Conservation (phyloP, 1,140 invertebrate species). For the Thaumatotibia leucotreta region DNA sequence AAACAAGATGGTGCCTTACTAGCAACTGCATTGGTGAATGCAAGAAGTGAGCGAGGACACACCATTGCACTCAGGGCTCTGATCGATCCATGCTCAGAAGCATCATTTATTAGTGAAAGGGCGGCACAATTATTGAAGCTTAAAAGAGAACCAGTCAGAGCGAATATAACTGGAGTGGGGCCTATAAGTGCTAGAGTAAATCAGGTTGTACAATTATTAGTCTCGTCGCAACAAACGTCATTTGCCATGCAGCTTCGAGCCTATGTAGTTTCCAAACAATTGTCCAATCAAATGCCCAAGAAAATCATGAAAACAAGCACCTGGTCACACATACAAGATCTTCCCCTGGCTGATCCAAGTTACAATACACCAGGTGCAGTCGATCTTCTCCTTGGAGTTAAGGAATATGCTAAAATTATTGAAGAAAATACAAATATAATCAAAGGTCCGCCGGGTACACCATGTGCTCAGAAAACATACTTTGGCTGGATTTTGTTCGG, state of each 20-base stretch:
- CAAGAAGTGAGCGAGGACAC: background rate
- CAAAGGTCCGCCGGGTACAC: slow-evolving; percentile 21
- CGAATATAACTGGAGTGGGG: background rate
- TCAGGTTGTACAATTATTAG: background rate
- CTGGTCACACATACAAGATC: background rate
- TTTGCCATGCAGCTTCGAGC: background rate
- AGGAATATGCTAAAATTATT: background rate
- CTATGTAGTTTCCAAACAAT: background rate
- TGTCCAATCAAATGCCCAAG: background rate
- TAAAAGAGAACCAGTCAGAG: background rate
- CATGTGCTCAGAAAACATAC: slow-evolving; percentile 19
- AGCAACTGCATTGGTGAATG: background rate
- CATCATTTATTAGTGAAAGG: background rate
- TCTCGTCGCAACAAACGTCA: background rate
- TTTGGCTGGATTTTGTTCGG: slow-evolving; percentile 14
- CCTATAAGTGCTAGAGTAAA: background rate
- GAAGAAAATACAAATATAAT: background rate
- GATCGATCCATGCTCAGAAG: background rate
- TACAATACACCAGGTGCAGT: background rate
- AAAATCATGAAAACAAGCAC: background rate
- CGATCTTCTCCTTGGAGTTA: background rate
- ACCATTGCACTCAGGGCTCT: background rate
- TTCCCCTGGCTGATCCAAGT: background rate
- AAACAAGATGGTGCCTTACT: background rate
- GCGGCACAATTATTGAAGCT: background rate